phyloP scores from a whole-genome alignment of 2,888 invertebrate species.

The Drosophila ustulata region DNA sequence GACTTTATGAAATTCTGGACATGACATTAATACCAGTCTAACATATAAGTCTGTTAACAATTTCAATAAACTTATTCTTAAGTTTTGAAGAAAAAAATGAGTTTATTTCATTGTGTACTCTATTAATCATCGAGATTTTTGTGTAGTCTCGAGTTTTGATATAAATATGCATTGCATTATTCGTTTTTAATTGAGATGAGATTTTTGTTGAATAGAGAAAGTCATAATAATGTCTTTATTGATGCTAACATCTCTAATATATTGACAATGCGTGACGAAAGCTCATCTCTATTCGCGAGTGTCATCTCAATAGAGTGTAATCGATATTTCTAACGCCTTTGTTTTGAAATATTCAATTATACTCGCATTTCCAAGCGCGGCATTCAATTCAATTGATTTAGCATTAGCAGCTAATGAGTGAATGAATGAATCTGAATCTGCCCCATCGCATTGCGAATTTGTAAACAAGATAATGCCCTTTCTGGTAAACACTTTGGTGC shows the following conservation, averaged over 20 bases:
- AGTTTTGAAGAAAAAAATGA: too few species aligned
- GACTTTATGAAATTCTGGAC: background rate
- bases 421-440: background rate
- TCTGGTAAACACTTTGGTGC: conserved; percentile 28
- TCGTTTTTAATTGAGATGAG: too few species aligned
- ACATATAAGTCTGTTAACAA: background rate
- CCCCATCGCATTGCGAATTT: conserved; percentile 13
- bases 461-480: conserved; percentile 28
- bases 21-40: background rate
- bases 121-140: too few species aligned
- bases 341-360: background rate
- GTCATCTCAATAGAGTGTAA: background rate
- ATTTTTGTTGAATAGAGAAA: background rate
- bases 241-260: too few species aligned
- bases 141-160: too few species aligned
- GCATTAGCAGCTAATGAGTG: background rate
- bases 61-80: background rate
- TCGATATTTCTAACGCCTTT: background rate
- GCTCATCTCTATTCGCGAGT: background rate
- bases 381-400: background rate
- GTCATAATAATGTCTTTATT: background rate
- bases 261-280: background rate
- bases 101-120: too few species aligned
- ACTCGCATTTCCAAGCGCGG: background rate
- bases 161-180: too few species aligned